Evolutionary conservation across 2,113 vertebrate species (phyloP).

Genomic region (Anguilla rostrata): DNA sequence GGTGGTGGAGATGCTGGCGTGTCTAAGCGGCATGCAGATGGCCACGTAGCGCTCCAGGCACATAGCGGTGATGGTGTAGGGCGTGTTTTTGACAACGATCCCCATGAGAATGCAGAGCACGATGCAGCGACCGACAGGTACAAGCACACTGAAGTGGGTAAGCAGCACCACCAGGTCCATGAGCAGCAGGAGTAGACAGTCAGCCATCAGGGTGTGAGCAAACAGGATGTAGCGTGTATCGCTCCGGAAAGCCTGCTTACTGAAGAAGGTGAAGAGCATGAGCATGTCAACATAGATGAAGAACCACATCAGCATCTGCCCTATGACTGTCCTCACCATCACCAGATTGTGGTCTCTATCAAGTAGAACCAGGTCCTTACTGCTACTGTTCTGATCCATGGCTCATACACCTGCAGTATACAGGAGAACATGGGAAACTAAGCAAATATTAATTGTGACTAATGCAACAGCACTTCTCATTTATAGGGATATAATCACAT

Average conservation of each 20-base stretch:
- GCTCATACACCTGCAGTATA: constrained; percentile 16
- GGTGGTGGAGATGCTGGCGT: constrained; percentile 31
- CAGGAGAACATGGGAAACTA: background rate
- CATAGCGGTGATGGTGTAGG: constrained; percentile 44
- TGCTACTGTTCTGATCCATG: constrained; percentile 7
- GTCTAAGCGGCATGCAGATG: constrained; percentile 48
- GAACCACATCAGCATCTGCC: constrained; percentile 40
- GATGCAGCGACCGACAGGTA: constrained; percentile 41
- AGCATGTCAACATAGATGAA: constrained; percentile 41
- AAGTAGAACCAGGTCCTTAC: constrained; percentile 15
- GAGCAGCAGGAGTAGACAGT: constrained; percentile 35
- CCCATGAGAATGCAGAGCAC: constrained; percentile 40
- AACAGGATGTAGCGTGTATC: constrained; percentile 51
- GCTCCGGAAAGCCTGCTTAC: constrained; percentile 36
- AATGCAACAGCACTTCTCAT: too few relatives aligned
- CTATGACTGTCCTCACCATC: constrained; percentile 23
- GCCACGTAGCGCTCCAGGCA: constrained; percentile 51
- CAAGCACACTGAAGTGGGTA: constrained; percentile 3
- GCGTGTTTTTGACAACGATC: constrained; percentile 25
- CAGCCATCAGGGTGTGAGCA: constrained; percentile 42
- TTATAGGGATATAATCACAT: background rate
- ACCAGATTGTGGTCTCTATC: background rate
- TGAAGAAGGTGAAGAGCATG: constrained; percentile 44
- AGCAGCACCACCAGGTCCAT: constrained; percentile 35
- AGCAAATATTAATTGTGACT: background rate